phyloP scores from a whole-genome alignment of 2,797 vertebrate species.

The Sebastiscus albofasciatus region DNA sequence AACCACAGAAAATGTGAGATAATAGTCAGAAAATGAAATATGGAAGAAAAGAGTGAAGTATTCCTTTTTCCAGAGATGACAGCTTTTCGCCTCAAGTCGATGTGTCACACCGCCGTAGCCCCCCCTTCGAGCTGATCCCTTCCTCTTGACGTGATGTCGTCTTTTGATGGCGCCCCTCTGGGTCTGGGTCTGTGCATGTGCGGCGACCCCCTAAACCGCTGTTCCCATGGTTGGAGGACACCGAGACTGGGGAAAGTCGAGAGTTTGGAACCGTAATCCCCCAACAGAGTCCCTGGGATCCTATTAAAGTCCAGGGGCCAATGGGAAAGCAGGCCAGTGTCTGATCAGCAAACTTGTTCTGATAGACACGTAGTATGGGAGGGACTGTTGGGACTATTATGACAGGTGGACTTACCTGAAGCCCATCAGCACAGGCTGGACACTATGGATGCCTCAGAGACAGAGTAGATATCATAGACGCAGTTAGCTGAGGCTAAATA shows the following conservation, averaged over 20 bases:
- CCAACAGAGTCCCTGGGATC: constrained; percentile 76
- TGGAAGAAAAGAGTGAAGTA: constrained; percentile 20
- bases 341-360: constrained; percentile 83
- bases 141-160: constrained; percentile 50
- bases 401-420: constrained; percentile 58
- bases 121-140: constrained; percentile 38
- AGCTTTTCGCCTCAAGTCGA: constrained; percentile 21
- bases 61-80: constrained; percentile 46
- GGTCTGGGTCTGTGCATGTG: constrained; percentile 53
- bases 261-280: constrained; percentile 81
- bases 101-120: not conserved
- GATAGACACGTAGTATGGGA: constrained; percentile 54
- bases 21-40: not conserved
- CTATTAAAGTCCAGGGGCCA: constrained; percentile 84
- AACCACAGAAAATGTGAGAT: constrained; percentile 5
- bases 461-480: not conserved
- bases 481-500: not conserved
- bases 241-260: constrained; percentile 75
- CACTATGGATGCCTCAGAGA: not conserved
- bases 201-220: constrained; percentile 75
- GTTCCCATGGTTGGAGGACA: constrained; percentile 80
- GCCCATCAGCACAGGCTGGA: not conserved
- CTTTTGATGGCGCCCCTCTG: constrained; percentile 59
- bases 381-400: constrained; percentile 44
- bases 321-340: constrained; percentile 85